Base-by-base conservation (phyloP, 2,888 invertebrate species). In the Dolichomitus sp. region DNA sequence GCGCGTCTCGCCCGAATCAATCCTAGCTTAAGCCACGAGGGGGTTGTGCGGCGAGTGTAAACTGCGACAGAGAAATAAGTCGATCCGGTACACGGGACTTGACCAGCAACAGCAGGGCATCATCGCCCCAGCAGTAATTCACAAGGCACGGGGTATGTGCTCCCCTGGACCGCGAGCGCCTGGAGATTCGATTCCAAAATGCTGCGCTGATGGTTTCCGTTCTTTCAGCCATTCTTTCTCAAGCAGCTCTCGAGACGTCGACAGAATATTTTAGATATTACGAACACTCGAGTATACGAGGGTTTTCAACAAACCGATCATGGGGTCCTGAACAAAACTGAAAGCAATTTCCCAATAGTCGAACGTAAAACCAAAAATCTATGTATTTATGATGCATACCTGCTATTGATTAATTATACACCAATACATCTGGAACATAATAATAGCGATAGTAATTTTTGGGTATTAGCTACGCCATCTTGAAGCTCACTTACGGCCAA, bases 1-100 rank as follows among this genome's bases (percentile, higher is more conserved):
- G 72, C 81, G 81, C 76, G 80, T 73, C 81, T 66, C 72, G 78
- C 74, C 70, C 82, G 73, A 88, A 88, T 88, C 88, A 89, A 88
- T 88, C 87, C 81, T 82, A 83, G 83, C 75, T 83, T 72, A 72
- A 79, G 77, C 79, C 79, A 48, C 61, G 52, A 68, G 68, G 82
- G 81, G 74, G 74, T 66, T 72, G 23, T 66, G 66, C 54, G 27
- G n/a, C 23, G 74, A 57, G 69, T 14, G 27, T 45, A 70, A 48
- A 66, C 70, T 75, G 74, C 79, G 79, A 79, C 79, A 61, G 74
- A 57, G 66, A 79, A 80, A 75, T 72, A 83, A 83, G 78, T 79
- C 78, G 82, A 75, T 74, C 73, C 17, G 17, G 42, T 74, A 19
- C 48, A n/a, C 11, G 12, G 72, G 77, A 68, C 50, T 59, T 70